phyloP scores from a whole-genome alignment of 2,888 invertebrate species.

The Lathronympha strigana region DNA sequence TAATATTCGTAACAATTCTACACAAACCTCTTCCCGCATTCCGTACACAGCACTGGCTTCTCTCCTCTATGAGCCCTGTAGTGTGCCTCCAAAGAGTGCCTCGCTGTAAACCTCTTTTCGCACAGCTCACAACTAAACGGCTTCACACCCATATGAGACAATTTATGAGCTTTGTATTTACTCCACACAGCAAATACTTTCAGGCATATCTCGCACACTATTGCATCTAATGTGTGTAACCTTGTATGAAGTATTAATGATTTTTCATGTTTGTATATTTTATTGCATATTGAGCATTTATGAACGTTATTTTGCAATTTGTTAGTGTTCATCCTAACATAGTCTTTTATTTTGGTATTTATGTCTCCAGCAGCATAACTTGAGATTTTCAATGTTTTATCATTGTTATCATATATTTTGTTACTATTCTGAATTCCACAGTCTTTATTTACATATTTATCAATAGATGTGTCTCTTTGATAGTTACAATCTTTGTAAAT shows the following conservation, averaged over 20 bases:
- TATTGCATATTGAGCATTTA: conserved; percentile 14
- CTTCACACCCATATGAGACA: conserved; percentile 63
- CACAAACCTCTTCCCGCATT: conserved; percentile 46
- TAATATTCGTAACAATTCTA: background rate
- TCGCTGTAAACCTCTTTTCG: conserved; percentile 59
- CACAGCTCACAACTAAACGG: conserved; percentile 60
- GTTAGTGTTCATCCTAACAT: background rate
- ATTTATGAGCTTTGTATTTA: conserved; percentile 57
- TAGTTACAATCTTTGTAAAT: background rate
- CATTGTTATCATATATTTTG: background rate
- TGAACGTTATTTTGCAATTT: conserved; percentile 4
- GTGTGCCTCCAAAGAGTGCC: conserved; percentile 61
- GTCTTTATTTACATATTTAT: background rate
- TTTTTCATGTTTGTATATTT: conserved; percentile 39
- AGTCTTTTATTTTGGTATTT: background rate
- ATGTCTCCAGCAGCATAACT: background rate
- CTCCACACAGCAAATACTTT: conserved; percentile 47
- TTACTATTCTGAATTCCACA: background rate
- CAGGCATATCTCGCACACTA: conserved; percentile 41
- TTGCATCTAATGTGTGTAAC: conserved; percentile 33
- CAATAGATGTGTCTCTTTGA: background rate
- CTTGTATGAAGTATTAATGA: conserved; percentile 39
- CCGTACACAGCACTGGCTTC: conserved; percentile 44
- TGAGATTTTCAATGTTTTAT: background rate
- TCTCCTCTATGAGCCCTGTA: conserved; percentile 52